These are phyloP conservation scores for Malacoraja senta DNA, from an alignment of 2,797 vertebrate genomes.

Conservation along the genomic window DNA sequence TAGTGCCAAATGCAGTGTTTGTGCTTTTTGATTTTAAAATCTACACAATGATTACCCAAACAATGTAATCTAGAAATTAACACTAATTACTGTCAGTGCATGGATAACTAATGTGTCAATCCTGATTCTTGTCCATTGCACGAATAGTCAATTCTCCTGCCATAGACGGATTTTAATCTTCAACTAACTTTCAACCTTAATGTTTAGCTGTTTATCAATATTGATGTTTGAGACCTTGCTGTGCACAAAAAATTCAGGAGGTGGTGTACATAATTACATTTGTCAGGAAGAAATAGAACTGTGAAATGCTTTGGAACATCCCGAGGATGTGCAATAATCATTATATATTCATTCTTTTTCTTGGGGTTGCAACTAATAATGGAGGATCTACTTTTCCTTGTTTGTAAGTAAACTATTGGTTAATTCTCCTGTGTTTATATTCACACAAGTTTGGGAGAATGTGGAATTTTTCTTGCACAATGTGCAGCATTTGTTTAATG, in stretches of 20 bases:
- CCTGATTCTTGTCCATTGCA: neutral
- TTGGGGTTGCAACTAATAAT: neutral
- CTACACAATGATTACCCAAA: neutral
- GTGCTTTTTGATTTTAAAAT: neutral
- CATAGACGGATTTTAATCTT: neutral
- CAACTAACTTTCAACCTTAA: neutral
- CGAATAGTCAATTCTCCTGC: neutral
- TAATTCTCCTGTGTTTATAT: neutral
- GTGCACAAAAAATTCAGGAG: neutral
- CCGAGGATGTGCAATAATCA: neutral
- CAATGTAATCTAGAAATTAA: neutral
- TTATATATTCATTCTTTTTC: neutral
- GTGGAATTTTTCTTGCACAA: neutral
- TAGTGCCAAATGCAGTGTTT: neutral
- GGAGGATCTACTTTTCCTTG: neutral
- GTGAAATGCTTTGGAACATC: neutral
- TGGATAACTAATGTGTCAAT: neutral
- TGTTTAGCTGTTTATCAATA: neutral
- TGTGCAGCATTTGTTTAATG: neutral
- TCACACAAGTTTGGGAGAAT: neutral
- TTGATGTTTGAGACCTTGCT: neutral
- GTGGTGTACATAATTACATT: neutral
- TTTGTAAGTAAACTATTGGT: neutral
- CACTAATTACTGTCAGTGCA: neutral
- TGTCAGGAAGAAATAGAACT: neutral